Conservation (phyloP, 2,113 vertebrate genomes). For the Crotalus tigris region DNA sequence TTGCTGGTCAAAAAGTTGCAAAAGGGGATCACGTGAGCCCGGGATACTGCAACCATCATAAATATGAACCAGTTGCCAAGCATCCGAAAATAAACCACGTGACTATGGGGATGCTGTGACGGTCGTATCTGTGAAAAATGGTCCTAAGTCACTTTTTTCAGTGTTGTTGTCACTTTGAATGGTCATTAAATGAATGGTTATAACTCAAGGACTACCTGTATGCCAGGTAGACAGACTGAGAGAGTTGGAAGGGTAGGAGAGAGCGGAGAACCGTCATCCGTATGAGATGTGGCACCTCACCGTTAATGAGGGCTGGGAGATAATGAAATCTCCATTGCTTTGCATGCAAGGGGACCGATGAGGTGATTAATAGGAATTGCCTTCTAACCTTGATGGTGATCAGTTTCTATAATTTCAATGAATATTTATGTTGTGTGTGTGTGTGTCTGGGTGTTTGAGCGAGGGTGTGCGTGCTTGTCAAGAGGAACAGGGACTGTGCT, state of each 20-base stretch:
- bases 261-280: background rate
- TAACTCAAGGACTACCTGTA: background rate
- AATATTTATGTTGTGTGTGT: conserved; percentile 56
- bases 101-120: too few species aligned
- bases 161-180: background rate
- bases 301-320: background rate
- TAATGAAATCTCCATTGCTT: conserved; percentile 23
- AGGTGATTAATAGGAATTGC: conserved; percentile 36
- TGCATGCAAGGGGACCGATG: background rate
- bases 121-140: background rate
- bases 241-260: rapidly evolving
- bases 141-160: background rate
- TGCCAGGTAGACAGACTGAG: background rate
- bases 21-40: too few species aligned
- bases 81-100: too few species aligned
- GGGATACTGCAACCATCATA: rapidly evolving
- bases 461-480: background rate
- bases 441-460: background rate
- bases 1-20: too few species aligned
- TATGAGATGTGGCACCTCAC: background rate
- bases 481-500: conserved; percentile 45
- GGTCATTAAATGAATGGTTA: background rate
- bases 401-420: conserved; percentile 55
- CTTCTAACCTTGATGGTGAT: conserved; percentile 42
- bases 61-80: too few species aligned